Percentiles rank a stretch among this genome's conserved stretches.
These are phyloP conservation scores for Paramormyrops kingsleyae DNA, from an alignment of 2,113 vertebrate genomes.

Conservation along the genomic window DNA sequence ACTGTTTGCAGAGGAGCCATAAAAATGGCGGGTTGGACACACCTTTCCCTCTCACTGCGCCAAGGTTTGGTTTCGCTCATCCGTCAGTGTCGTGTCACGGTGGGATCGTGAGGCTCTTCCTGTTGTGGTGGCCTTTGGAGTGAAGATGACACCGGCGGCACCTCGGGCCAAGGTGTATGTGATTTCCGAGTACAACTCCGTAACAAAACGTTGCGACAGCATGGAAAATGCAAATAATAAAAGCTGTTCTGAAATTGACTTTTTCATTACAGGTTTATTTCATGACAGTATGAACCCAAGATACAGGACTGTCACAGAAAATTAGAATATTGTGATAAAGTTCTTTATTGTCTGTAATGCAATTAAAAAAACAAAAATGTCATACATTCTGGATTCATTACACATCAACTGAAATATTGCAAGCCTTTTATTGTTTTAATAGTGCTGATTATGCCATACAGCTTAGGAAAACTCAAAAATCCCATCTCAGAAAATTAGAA, in stretches of 20 bases:
- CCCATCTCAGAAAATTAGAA: too few relatives aligned
- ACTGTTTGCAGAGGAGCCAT: slow-evolving; percentile 39
- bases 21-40: slow-evolving; percentile 49
- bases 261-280: not conserved
- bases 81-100: slow-evolving; percentile 41
- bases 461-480: too few relatives aligned
- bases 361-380: too few relatives aligned
- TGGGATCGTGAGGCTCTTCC: slow-evolving; percentile 34
- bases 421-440: too few relatives aligned
- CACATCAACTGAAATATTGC: too few relatives aligned
- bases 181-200: not conserved
- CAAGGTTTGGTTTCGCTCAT: slow-evolving; percentile 55
- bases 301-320: too few relatives aligned
- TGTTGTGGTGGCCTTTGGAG: slow-evolving; percentile 11
- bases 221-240: not conserved
- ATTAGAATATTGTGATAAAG: too few relatives aligned
- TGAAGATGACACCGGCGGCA: slow-evolving; percentile 30
- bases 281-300: not conserved
- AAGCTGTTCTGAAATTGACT: not conserved
- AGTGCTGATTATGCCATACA: too few relatives aligned
- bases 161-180: not conserved
- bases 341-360: too few relatives aligned
- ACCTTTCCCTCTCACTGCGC: slow-evolving; percentile 56
- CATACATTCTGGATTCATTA: too few relatives aligned
- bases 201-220: not conserved